Evolutionary conservation across 2,113 vertebrate species (phyloP).

Genomic region (Cyanocitta stelleri): DNA sequence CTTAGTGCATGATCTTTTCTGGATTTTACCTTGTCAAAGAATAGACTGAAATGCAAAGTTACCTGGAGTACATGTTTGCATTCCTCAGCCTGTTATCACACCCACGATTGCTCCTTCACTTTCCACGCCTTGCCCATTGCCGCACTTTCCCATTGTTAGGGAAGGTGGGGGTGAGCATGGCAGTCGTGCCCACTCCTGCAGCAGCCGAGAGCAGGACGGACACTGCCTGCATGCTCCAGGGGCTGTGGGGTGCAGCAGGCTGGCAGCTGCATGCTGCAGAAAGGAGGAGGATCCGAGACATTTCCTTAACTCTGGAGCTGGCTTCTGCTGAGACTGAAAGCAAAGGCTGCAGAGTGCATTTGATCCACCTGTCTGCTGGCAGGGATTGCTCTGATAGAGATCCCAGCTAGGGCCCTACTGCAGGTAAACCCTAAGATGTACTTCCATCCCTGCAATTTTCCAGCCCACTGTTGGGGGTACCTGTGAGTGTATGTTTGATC

Average conservation of each 20-base stretch:
- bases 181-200: neutral
- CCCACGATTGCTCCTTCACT: neutral
- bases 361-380: neutral
- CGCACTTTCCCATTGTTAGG: neutral
- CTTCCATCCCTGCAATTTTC: neutral
- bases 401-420: neutral
- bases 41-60: neutral
- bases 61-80: neutral
- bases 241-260: fast-evolving
- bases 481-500: neutral
- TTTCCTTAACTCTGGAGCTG: neutral
- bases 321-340: neutral
- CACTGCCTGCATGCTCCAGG: fast-evolving
- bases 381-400: neutral
- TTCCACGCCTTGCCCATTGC: neutral
- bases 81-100: neutral
- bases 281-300: neutral
- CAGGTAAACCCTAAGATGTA: neutral
- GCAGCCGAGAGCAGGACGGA: fast-evolving
- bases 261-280: neutral
- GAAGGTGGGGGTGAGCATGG: neutral
- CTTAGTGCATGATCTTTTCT: neutral
- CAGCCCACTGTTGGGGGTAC: neutral
- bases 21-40: neutral
- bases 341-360: neutral